A percentile compares a stretch with the other conserved stretches of the same genome.
phyloP scores from a whole-genome alignment of 1,140 invertebrate genomes.

The Bombus pascuorum region DNA sequence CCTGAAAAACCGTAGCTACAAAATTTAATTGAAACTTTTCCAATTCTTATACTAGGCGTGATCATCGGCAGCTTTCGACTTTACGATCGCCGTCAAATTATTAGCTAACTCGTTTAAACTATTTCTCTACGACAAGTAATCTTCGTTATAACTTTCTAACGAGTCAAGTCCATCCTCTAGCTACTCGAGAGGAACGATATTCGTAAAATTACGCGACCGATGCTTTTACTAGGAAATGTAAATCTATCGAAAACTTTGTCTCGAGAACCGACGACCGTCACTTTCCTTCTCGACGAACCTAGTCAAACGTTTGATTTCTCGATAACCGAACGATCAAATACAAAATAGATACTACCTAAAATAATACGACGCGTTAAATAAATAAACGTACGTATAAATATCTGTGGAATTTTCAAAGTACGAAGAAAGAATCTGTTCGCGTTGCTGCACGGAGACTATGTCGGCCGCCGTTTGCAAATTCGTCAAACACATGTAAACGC shows the following conservation, averaged over 20 bases:
- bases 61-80: no score
- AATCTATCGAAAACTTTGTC: no score
- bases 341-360: no score
- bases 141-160: no score
- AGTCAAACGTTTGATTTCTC: neutral
- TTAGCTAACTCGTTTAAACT: no score
- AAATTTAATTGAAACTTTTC: no score
- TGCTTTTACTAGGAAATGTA: neutral
- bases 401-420: neutral
- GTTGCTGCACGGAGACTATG: neutral
- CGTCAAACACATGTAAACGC: neutral
- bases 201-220: neutral
- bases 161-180: no score
- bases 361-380: neutral
- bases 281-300: neutral
- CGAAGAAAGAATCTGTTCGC: neutral
- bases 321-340: neutral
- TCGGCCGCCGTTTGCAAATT: neutral
- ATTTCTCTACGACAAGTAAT: no score
- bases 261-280: neutral
- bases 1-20: neutral
- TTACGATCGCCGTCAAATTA: no score
- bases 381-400: no score
- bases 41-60: no score
- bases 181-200: neutral